These are phyloP conservation scores for Parazoanthus atlanticus DNA, from an alignment of 92 coral and sea anemone species.

Conservation along the genomic window DNA sequence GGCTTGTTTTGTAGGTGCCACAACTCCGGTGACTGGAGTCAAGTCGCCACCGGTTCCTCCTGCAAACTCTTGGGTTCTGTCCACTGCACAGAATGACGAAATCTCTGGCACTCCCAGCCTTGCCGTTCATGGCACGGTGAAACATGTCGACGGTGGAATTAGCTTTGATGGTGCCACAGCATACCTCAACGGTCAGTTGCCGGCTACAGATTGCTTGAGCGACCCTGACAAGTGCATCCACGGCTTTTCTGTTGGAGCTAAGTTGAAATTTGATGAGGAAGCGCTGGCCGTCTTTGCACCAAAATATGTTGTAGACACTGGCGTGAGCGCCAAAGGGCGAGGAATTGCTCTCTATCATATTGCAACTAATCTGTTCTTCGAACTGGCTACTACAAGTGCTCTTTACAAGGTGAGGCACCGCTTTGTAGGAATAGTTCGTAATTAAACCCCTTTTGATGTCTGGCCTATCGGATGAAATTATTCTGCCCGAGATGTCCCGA, in stretches of 20 bases:
- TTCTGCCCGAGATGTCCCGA: too few species aligned
- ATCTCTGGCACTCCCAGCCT: conserved; percentile 78
- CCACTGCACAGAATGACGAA: conserved; percentile 53
- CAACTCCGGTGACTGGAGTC: not conserved
- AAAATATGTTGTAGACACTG: conserved; percentile 76
- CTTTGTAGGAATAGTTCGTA: too few species aligned
- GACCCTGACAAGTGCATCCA: conserved; percentile 70
- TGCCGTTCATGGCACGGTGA: conserved; percentile 55
- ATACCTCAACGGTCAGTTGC: conserved; percentile 56
- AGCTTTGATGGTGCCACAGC: conserved; percentile 72
- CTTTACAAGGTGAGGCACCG: conserved; percentile 62
- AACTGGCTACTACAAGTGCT: conserved; percentile 66
- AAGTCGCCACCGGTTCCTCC: conserved; percentile 90
- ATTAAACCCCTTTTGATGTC: too few species aligned
- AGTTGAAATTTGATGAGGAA: conserved; percentile 60
- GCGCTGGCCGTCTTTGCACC: conserved; percentile 68
- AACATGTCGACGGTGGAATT: conserved; percentile 68
- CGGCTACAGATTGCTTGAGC: conserved; percentile 57
- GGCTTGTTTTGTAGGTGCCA: not conserved
- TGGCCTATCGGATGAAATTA: too few species aligned
- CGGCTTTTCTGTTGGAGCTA: conserved; percentile 70
- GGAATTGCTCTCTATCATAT: conserved; percentile 69
- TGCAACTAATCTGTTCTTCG: conserved; percentile 67
- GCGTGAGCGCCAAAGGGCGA: conserved; percentile 66
- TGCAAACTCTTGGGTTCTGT: conserved; percentile 72